phyloP scores from a whole-genome alignment of 2,113 vertebrate species.

The Tor tambroides region DNA sequence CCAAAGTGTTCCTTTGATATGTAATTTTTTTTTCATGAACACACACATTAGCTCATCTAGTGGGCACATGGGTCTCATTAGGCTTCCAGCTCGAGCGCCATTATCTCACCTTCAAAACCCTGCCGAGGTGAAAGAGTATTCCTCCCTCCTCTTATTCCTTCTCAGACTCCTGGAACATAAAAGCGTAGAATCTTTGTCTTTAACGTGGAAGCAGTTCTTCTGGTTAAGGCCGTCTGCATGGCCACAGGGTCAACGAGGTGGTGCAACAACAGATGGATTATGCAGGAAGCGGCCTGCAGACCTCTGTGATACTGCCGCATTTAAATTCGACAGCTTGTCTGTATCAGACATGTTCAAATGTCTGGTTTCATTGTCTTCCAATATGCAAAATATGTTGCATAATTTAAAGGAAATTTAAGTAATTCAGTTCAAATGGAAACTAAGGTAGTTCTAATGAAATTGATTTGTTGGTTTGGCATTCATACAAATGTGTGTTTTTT shows the following conservation, averaged over 20 bases:
- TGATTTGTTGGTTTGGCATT: conserved; percentile 31
- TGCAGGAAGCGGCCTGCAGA: not conserved
- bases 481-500: not conserved
- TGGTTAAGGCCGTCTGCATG: conserved; percentile 1
- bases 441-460: conserved; percentile 35
- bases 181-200: conserved; percentile 51
- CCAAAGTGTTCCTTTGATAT: conserved; percentile 72
- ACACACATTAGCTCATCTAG: conserved; percentile 66
- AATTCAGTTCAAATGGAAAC: not conserved
- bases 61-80: conserved; percentile 69
- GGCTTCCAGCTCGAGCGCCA: conserved; percentile 50
- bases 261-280: conserved; percentile 1
- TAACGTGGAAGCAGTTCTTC: conserved; percentile 55
- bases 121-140: conserved; percentile 49
- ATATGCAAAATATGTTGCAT: not conserved
- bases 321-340: not conserved
- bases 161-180: conserved; percentile 45
- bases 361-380: not conserved
- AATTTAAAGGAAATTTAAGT: not conserved
- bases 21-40: conserved; percentile 36
- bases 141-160: conserved; percentile 48
- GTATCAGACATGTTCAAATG: not conserved
- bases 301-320: not conserved
- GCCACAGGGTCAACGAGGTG: not conserved
- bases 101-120: conserved; percentile 65